Evolutionary conservation across 2,797 vertebrate genomes (phyloP), one percentile per base, ranked within the genome.

Genomic region (Taenioides sp.): DNA sequence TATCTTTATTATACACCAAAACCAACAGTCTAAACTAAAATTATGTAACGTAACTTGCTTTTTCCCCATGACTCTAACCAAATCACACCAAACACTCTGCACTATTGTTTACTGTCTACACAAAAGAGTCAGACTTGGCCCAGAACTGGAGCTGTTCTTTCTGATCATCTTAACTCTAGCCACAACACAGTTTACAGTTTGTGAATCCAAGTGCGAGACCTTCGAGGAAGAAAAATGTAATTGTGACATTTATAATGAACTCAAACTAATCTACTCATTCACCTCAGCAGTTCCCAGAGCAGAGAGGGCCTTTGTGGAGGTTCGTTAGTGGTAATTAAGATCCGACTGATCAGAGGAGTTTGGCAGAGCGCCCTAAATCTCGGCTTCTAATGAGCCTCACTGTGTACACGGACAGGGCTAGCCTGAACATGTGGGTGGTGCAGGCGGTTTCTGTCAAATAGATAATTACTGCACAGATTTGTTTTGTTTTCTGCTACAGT

Each of bases 241-340:
- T 25, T 49, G 40, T 50, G 43, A 50, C 64, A 16, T 27, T 5
- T 27, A 49, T 50, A 65, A 65, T 65, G 64, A 65, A 17, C 43
- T 65, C 64, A 25, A 11, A 27, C 64, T 65, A 65, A 65, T 65
- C 23, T 47, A 49, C 64, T 65, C 43, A 65, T 49, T 65, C 40
- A 65, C 25, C 82, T 40, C 50, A 62, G 76, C 84, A 86, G 71
- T 82, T 76, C 58, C 79, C 65, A 75, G 67, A 78, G 79, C 81
- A 79, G 75, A 63, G 73, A 74, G 75, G 80, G 67, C 70, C 84
- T 85, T 80, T 89, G 84, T 88, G 64, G 82, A 71, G 77, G 63
- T 80, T 78, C 75, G 40, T 83, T 78, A 75, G 58, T 70, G 82
- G 69, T 71, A 76, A 86, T 84, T 83, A 90, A 81, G 78, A 70